These are phyloP conservation scores for Onchidella celtica DNA, from an alignment of 2,888 invertebrate species.

Conservation along the genomic window DNA sequence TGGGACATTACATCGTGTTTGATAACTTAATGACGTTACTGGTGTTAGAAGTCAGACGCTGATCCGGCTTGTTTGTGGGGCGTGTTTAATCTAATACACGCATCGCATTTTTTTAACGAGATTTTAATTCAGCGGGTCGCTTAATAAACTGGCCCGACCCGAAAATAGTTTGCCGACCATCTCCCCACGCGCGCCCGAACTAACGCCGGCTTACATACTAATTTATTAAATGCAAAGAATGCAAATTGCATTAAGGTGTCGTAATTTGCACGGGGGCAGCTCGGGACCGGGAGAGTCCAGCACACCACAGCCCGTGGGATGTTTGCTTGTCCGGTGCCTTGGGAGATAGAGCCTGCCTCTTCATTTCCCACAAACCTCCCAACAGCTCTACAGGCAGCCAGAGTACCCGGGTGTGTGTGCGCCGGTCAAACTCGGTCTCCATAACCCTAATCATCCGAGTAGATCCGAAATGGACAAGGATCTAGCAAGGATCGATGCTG, in stretches of 20 bases:
- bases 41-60: constrained; percentile 46
- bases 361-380: neutral
- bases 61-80: constrained; percentile 54
- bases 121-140: constrained; percentile 57
- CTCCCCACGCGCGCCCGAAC: constrained; percentile 54
- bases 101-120: constrained; percentile 66
- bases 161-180: constrained; percentile 52
- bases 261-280: constrained; percentile 65
- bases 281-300: constrained; percentile 6
- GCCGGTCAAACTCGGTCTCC: no score
- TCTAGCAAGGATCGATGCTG: no score
- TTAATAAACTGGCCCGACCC: constrained; percentile 52
- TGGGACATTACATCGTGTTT: constrained; percentile 47
- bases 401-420: no score
- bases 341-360: constrained; percentile 10
- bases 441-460: no score
- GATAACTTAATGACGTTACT: constrained; percentile 49
- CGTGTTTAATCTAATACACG: constrained; percentile 64
- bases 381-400: neutral
- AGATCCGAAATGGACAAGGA: no score
- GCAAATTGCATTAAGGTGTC: constrained; percentile 67
- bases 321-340: constrained; percentile 13
- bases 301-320: constrained; percentile 35
- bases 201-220: constrained; percentile 63
- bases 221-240: constrained; percentile 70